A percentile compares a stretch with the other conserved stretches of the same genome.
phyloP scores from a whole-genome alignment of 2,113 vertebrate species.

The Nothocercus nigrocapillus region DNA sequence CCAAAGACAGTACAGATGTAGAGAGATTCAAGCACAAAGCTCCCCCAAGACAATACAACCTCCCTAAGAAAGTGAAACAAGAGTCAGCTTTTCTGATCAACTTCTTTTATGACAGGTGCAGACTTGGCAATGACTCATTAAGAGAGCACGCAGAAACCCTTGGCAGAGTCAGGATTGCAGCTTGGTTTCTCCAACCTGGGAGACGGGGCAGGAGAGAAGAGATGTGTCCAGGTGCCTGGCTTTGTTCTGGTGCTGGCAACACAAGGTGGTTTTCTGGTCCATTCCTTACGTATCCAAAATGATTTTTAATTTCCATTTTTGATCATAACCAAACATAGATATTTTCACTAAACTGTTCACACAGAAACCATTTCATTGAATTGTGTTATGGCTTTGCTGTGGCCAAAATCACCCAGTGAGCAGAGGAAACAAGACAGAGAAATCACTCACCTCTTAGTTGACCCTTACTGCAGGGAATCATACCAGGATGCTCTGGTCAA shows the following conservation, averaged over 20 bases:
- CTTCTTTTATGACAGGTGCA: neutral
- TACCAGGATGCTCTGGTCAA: accelerated
- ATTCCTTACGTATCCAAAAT: neutral
- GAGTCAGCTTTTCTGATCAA: neutral
- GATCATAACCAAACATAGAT: neutral
- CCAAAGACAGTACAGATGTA: neutral
- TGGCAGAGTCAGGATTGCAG: neutral
- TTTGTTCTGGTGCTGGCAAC: neutral
- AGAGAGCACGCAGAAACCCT: neutral
- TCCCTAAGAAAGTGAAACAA: neutral
- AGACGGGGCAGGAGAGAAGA: neutral
- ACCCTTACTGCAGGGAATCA: neutral
- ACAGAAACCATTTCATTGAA: slow-evolving; percentile 17
- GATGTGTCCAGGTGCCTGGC: neutral
- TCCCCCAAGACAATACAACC: neutral
- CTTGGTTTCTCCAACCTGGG: neutral
- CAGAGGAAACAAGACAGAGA: neutral
- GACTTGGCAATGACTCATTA: neutral
- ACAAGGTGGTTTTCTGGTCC: neutral
- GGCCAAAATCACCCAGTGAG: neutral
- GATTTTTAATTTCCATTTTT: slow-evolving; percentile 19
- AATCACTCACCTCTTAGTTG: neutral
- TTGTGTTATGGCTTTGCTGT: neutral
- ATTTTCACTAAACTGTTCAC: neutral
- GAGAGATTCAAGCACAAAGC: neutral